Evolutionary conservation across 2,113 vertebrate species (phyloP).

Genomic region (Calypte anna): DNA sequence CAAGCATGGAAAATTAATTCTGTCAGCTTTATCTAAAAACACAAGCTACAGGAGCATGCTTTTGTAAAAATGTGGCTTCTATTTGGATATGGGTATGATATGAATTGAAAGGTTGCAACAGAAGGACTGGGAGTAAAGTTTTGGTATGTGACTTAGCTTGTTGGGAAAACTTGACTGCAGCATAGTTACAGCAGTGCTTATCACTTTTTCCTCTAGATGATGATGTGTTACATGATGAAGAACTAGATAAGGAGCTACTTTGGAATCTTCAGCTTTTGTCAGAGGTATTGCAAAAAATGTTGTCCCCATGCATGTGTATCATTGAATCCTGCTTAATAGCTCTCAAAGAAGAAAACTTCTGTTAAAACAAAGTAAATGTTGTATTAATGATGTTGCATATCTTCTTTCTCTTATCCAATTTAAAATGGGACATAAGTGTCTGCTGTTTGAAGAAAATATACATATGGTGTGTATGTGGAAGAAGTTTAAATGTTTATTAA

Average conservation of each 20-base stretch:
- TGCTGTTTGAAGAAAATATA: neutral
- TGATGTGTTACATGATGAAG: conserved; percentile 93
- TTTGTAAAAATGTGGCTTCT: neutral
- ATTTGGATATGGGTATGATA: neutral
- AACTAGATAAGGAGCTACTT: conserved; percentile 95
- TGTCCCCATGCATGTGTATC: neutral
- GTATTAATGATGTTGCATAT: neutral
- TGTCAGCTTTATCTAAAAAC: neutral
- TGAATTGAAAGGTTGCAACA: neutral
- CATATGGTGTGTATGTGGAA: neutral
- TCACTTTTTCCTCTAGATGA: conserved; percentile 83
- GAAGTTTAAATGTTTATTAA: neutral
- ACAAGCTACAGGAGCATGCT: neutral
- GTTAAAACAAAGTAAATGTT: neutral
- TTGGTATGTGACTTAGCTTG: neutral
- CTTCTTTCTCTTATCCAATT: neutral
- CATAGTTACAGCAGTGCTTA: neutral
- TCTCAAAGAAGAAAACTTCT: neutral
- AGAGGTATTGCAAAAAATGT: conserved; percentile 81
- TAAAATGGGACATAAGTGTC: neutral
- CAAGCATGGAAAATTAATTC: neutral
- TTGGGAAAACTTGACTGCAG: neutral
- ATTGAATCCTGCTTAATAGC: neutral
- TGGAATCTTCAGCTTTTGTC: conserved; percentile 98
- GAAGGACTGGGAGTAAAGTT: neutral